Evolutionary conservation across 2,113 vertebrate species (phyloP).

Genomic region (Martes martes): DNA sequence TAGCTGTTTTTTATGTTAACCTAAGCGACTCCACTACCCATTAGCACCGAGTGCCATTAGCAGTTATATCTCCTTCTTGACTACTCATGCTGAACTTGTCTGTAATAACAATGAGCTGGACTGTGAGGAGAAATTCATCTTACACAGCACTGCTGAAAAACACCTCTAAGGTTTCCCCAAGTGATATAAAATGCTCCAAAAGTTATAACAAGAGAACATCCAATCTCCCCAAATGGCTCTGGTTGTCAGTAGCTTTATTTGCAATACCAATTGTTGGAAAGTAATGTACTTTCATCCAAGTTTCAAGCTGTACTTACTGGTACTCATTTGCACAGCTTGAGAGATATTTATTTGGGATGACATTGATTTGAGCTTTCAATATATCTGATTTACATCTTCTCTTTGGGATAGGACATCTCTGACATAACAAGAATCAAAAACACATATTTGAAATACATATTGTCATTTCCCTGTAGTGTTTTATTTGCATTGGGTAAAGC

Average conservation of each 20-base stretch:
- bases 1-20: slow-evolving; percentile 42
- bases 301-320: slow-evolving; percentile 49
- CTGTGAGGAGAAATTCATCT: slow-evolving; percentile 72
- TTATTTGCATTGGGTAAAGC: slow-evolving; percentile 59
- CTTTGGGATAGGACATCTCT: neutral
- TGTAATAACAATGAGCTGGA: slow-evolving; percentile 73
- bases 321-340: slow-evolving; percentile 43
- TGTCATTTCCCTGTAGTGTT: slow-evolving; percentile 42
- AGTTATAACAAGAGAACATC: slow-evolving; percentile 63
- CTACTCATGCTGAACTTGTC: slow-evolving; percentile 40
- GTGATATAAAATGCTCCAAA: slow-evolving; percentile 59
- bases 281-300: slow-evolving; percentile 47
- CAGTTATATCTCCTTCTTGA: neutral
- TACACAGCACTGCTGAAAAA: slow-evolving; percentile 49
- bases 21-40: neutral
- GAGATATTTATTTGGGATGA: slow-evolving; percentile 75
- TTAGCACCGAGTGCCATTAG: slow-evolving; percentile 7
- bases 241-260: slow-evolving; percentile 63
- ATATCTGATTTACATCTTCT: slow-evolving; percentile 58
- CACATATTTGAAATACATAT: neutral
- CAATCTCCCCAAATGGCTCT: slow-evolving; percentile 59
- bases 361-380: slow-evolving; percentile 66
- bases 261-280: slow-evolving; percentile 49
- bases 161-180: slow-evolving; percentile 50
- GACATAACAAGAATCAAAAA: neutral